phyloP scores from a whole-genome alignment of 2,797 vertebrate species.

The Austrolebias charrua region DNA sequence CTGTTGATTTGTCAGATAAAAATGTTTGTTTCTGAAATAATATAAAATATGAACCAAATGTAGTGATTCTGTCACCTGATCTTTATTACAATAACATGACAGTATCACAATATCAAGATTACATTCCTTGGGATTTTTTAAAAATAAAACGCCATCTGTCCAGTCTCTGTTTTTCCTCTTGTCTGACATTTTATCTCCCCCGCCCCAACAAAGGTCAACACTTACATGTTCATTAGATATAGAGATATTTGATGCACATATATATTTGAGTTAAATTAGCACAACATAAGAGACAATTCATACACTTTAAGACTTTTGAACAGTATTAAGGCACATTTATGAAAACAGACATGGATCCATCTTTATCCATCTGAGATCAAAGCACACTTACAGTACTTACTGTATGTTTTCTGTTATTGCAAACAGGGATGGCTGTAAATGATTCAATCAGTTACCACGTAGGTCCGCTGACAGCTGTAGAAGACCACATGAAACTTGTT shows the following conservation, averaged over 20 bases:
- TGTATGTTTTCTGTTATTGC: slow-evolving; percentile 1
- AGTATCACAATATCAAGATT: slow-evolving; percentile 45
- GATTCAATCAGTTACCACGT: slow-evolving; percentile 12
- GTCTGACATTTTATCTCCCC: slow-evolving; percentile 35
- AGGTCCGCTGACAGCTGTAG: slow-evolving; percentile 8
- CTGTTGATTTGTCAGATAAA: too few species aligned
- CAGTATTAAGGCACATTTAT: slow-evolving; percentile 32
- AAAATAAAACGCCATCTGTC: slow-evolving; percentile 26
- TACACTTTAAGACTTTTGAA: slow-evolving; percentile 39
- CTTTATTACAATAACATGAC: slow-evolving; percentile 68
- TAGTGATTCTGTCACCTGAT: slow-evolving; percentile 23
- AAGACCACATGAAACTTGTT: slow-evolving; percentile 40
- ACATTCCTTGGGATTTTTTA: slow-evolving; percentile 28
- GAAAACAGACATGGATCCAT: slow-evolving; percentile 18
- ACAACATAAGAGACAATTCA: slow-evolving; percentile 55
- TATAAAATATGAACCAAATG: slow-evolving; percentile 17
- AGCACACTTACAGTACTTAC: neutral
- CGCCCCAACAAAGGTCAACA: slow-evolving; percentile 47
- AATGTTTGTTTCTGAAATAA: too few species aligned
- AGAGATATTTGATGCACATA: slow-evolving; percentile 49
- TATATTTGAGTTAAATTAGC: slow-evolving; percentile 71
- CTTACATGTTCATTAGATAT: slow-evolving; percentile 57
- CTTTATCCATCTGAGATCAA: slow-evolving; percentile 15
- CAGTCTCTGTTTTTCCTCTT: slow-evolving; percentile 12
- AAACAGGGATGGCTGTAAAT: slow-evolving; percentile 23